Base-by-base conservation (phyloP, 2,888 invertebrate genomes). In the Tenthredo livida region DNA sequence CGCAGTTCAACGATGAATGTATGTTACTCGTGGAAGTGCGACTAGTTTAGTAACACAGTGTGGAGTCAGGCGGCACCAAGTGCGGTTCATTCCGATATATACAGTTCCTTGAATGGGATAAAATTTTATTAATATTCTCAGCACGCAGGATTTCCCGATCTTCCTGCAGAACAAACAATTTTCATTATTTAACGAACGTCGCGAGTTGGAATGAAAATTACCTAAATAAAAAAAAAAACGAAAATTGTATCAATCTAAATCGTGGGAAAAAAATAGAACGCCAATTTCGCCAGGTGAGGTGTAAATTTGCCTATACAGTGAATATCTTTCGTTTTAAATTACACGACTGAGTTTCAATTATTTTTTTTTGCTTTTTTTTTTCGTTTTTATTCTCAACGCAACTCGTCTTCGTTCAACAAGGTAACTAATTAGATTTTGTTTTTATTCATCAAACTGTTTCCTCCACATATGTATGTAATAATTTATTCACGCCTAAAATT, bases 51-150 rank as follows among this genome's bases (percentile, higher is more conserved):
- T 61, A 37, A 80, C 25, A 83, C 83, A 83, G 83, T 83, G 83
- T 67, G 17, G 83, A 65, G 50, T 83, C 67, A 70, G 83, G 33
- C 83, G 70, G 83, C 67, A 83, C 47, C 67, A 83, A 67, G 83
- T 33, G 70, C 67, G 83, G 83, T 83, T 83, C 83, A 43, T 83
- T 83, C n/a, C 29, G 25, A 50, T 5, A 47, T 15, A 43, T 43
- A n/a, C n/a, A n/a, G 37, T 29, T 33, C 50, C 4, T 43, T 21
- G 6, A 17, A 21, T 4, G 7, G 17, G 54, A 29, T 77, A 0
- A 25, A 33, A 21, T 7, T 29, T 29, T 4, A 43, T 50, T 9
- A 15, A 50, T 15, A 25, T 50, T 7, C 54, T 1, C 7, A 17
- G 4, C 2, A 73, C n/a, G n/a, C 43, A 43, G 43, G 2, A 67